phyloP scores from a whole-genome alignment of 2,888 invertebrate genomes.

The Folsomia manolachei region DNA sequence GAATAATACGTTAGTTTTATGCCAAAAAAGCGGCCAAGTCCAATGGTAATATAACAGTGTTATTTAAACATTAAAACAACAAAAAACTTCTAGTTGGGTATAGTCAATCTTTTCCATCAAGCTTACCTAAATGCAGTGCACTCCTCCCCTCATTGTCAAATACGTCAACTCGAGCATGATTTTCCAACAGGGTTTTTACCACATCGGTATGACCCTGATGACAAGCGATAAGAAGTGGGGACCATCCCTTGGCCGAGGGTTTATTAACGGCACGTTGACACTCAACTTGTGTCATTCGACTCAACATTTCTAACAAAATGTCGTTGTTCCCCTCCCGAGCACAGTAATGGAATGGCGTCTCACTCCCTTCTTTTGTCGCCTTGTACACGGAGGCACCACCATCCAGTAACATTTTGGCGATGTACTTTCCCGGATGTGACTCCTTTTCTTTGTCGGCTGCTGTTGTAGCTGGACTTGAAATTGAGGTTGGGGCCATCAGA shows the following conservation, averaged over 20 bases:
- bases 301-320: constrained; percentile 88
- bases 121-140: constrained; percentile 62
- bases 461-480: no score
- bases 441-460: constrained; percentile 21
- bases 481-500: neutral
- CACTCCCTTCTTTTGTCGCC: constrained; percentile 30
- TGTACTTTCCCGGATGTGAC: constrained; percentile 72
- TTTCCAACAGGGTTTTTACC: constrained; percentile 73
- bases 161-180: constrained; percentile 97
- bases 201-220: constrained; percentile 93
- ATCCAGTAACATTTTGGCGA: constrained; percentile 83
- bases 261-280: constrained; percentile 92
- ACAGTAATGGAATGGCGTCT: constrained; percentile 89
- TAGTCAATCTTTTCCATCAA: no score
- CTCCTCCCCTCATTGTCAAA: constrained; percentile 95
- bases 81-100: no score
- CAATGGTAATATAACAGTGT: no score
- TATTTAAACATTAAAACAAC: no score
- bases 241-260: constrained; percentile 94
- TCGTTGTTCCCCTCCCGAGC: constrained; percentile 94
- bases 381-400: constrained; percentile 60
- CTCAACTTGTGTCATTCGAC: constrained; percentile 81
- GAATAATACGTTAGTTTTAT: no score
- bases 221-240: constrained; percentile 92
- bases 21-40: neutral